Evolutionary conservation across 1,140 invertebrate species (phyloP).

Genomic region (Drosophila setifemur): DNA sequence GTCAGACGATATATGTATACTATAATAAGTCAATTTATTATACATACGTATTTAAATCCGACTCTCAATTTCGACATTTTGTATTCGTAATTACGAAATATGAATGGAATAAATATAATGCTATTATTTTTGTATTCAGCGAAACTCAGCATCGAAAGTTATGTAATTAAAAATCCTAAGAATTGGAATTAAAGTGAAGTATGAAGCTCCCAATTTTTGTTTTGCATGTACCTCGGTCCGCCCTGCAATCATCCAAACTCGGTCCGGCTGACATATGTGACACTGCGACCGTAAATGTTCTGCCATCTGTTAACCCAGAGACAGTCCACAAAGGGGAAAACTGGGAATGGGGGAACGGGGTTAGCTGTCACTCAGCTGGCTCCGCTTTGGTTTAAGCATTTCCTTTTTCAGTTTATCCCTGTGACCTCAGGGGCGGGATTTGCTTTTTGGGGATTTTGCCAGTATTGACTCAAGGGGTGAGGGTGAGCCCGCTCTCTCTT

Average conservation of each 20-base stretch:
- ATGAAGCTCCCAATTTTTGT: not conserved
- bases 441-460: conserved; percentile 56
- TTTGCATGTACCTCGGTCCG: not conserved
- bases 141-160: too few relatives aligned
- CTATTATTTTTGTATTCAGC: too few relatives aligned
- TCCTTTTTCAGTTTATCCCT: conserved; percentile 46
- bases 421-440: conserved; percentile 67
- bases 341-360: conserved; percentile 1
- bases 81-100: too few relatives aligned
- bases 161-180: too few relatives aligned
- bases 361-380: conserved; percentile 40
- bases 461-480: conserved; percentile 54
- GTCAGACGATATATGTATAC: too few relatives aligned
- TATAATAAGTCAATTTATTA: too few relatives aligned
- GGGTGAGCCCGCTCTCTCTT: conserved; percentile 23
- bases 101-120: too few relatives aligned
- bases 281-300: conserved; percentile 72
- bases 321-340: not conserved
- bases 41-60: too few relatives aligned
- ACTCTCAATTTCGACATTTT: too few relatives aligned
- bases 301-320: conserved; percentile 73
- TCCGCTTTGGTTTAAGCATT: conserved; percentile 67
- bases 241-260: conserved; percentile 37
- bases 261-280: conserved; percentile 60
- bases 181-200: not conserved